phyloP scores from a whole-genome alignment of 2,888 invertebrate species.

The Andrena praecox region DNA sequence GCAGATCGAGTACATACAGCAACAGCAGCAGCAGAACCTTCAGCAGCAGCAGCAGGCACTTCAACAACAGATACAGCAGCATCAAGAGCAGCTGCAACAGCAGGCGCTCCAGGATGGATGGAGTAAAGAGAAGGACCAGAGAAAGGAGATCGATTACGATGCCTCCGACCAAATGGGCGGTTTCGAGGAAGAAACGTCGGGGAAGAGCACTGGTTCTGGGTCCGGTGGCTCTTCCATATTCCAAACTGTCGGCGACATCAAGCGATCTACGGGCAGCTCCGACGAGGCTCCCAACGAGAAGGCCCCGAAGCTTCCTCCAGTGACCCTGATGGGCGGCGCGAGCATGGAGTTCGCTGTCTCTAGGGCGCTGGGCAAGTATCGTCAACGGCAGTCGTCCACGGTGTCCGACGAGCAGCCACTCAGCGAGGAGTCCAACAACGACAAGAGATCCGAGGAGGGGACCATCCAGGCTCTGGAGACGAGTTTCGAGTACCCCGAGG shows the following conservation, averaged over 20 bases:
- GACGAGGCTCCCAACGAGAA: slow-evolving; percentile 87
- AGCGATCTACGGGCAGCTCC: slow-evolving; percentile 87
- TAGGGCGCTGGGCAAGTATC: slow-evolving; percentile 92
- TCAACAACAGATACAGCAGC: slow-evolving; percentile 80
- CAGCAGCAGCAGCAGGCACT: slow-evolving; percentile 75
- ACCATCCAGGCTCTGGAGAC: slow-evolving; percentile 74
- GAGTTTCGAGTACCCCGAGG: slow-evolving; percentile 78
- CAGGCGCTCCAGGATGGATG: slow-evolving; percentile 83
- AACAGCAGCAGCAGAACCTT: slow-evolving; percentile 65
- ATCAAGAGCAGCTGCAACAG: slow-evolving; percentile 80
- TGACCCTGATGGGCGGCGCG: slow-evolving; percentile 87
- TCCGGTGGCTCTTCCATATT: slow-evolving; percentile 89
- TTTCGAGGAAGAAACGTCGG: slow-evolving; percentile 87
- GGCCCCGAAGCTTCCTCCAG: slow-evolving; percentile 85
- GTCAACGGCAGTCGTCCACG: slow-evolving; percentile 90
- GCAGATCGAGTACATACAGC: slow-evolving; percentile 64
- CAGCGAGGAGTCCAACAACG: slow-evolving; percentile 85
- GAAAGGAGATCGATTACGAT: slow-evolving; percentile 87
- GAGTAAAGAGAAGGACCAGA: slow-evolving; percentile 86
- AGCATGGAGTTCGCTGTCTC: slow-evolving; percentile 95
- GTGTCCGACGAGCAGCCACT: slow-evolving; percentile 89
- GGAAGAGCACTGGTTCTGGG: slow-evolving; percentile 87
- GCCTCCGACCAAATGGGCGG: slow-evolving; percentile 87
- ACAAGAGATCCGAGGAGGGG: slow-evolving; percentile 79
- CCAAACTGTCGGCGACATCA: slow-evolving; percentile 91